Evolutionary conservation across 2,888 invertebrate genomes (phyloP).

Genomic region (Perithous albicinctus): DNA sequence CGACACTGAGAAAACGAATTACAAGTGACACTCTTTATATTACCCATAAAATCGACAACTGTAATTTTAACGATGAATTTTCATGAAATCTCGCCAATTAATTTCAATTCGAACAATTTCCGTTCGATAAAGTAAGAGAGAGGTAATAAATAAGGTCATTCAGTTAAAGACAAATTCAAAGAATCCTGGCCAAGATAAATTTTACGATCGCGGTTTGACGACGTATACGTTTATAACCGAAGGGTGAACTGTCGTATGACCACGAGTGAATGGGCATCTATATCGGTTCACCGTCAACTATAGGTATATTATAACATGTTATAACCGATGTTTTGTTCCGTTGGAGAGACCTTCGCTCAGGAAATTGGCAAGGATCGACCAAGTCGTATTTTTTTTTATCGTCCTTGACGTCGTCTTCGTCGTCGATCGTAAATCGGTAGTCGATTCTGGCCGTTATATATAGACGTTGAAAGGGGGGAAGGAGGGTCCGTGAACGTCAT

Average conservation of each 20-base stretch:
- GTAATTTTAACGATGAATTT: background rate
- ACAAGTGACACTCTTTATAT: too few species aligned
- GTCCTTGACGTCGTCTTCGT: slow-evolving; percentile 33
- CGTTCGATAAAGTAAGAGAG: slow-evolving; percentile 23
- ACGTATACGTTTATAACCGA: background rate
- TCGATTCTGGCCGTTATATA: slow-evolving; percentile 40
- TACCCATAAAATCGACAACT: background rate
- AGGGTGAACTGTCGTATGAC: slow-evolving; percentile 21
- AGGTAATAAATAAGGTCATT: slow-evolving; percentile 9
- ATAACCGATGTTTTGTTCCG: slow-evolving; percentile 53
- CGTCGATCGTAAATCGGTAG: slow-evolving; percentile 51
- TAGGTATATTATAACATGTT: background rate
- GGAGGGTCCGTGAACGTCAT: slow-evolving; percentile 21
- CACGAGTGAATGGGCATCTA: slow-evolving; percentile 2
- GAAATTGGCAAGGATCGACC: slow-evolving; percentile 49
- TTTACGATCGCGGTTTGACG: slow-evolving; percentile 36
- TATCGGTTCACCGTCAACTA: slow-evolving; percentile 25
- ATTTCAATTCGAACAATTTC: background rate
- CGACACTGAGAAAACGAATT: background rate
- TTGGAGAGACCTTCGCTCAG: slow-evolving; percentile 23
- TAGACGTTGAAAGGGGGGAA: too few species aligned
- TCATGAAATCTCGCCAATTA: slow-evolving; percentile 4
- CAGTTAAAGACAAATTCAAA: slow-evolving; percentile 18
- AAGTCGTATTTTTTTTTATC: slow-evolving; percentile 55
- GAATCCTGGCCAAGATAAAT: slow-evolving; percentile 29